Evolutionary conservation across 2,113 vertebrate species (phyloP), one percentile per base, ranked within the genome.

Genomic region (Cephalopterus ornatus): DNA sequence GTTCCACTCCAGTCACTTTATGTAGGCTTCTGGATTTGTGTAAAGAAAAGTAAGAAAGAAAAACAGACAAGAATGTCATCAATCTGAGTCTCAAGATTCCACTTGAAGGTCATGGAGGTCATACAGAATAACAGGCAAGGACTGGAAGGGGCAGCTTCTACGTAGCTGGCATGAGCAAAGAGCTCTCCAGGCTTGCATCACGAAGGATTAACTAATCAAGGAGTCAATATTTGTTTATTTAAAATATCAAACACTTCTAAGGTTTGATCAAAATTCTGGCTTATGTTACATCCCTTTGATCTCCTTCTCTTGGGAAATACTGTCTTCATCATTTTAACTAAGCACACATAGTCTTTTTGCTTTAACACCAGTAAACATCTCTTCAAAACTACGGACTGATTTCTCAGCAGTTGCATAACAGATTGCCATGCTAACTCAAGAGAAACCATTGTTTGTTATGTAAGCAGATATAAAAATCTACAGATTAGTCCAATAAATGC

Each of bases 11-110:
- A 85, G 50, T 61, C 82, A 42, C n/a, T 91, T 96, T 93, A 63
- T 66, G 24, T 28, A 88, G 89, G 37, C 37, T 93, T 95, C 91
- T 94, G 85, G 37, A 87, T 97, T 96, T 96, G 74, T 91, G 65
- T 96, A 83, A 71, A 80, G 14, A 58, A 84, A 81, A 74, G 42
- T 42, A 55, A 88, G 71, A 55, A 37, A 62, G 23, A 35, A 39
- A 83, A 89, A 9, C 5, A 65, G 68, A 59, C 65, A 94, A 85
- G 22, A 90, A 72, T 70, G 81, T 76, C 32, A 46, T 75, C 65
- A 83, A 18, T 89, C 61, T 71, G 61, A 72, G 12, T 77, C 71
- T 86, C 35, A 56, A 23, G 56, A 55, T 84, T 63, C 30, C 70
- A 33, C 56, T 74, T 92, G 61, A 84, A 91, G 76, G 47, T 89